Evolutionary conservation across 2,888 invertebrate genomes (phyloP), one percentile per base, ranked within the genome.

Genomic region (Tenthredo mesomela): DNA sequence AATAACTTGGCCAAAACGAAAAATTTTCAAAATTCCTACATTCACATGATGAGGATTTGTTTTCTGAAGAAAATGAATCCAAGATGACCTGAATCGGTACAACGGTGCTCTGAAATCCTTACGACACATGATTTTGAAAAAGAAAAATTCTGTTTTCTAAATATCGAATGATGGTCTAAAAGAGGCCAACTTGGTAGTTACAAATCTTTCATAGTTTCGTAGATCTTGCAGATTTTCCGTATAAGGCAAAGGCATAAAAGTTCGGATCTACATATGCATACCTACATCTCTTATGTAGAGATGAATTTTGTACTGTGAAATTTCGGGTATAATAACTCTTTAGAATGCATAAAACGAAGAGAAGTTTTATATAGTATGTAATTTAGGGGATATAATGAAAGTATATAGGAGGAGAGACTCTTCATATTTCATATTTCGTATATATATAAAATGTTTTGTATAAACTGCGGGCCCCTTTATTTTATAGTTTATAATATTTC

Each of bases 321-420:
- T 58, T n/a, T 4, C n/a, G n/a, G 58, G 58, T 25, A 58, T 58
- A 58, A 58, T 21, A 58, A 21, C 58, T 58, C 4, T 21, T n/a
- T n/a, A 7, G 61, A 61, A 9, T 61, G 25, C 12, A 25, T 61
- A 25, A 61, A 61, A 25, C 61, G 61, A 61, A 25, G 12, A 21
- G 61, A 25, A 21, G 61, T 61, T 12, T 25, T 25, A 12, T 25
- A 12, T n/a, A n/a, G n/a, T n/a, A n/a, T 1, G 25, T 61, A 40
- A 71, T 71, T 71, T 40, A 71, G 33, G 37, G n/a, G 37, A n/a
- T 21, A 37, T 71, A 71, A 71, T 71, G 70, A 71, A 71, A 18
- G 40, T 6, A n/a, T n/a, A n/a, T n/a, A n/a, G n/a, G n/a, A 21
- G 54, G 54, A 54, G n/a, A 54, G 18, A 6, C n/a, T 6, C 54